Conservation (phyloP, 2,888 invertebrate species). For the Heteropelma amictum region DNA sequence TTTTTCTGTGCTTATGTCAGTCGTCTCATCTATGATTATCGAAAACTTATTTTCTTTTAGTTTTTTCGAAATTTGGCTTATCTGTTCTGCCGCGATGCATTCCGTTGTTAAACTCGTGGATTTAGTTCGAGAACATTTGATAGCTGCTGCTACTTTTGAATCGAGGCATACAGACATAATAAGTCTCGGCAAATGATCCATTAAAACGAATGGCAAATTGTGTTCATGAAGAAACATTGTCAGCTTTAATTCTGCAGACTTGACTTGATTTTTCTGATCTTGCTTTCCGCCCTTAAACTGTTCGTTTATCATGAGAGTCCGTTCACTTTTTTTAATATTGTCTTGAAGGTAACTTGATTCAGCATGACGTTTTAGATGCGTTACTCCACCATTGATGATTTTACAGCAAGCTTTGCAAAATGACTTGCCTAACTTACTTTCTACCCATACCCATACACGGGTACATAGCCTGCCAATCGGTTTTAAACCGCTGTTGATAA, state of each 20-base stretch:
- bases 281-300: background rate
- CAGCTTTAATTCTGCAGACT: background rate
- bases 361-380: background rate
- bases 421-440: background rate
- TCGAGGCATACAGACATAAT: slow-evolving; percentile 42
- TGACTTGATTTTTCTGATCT: background rate
- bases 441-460: background rate
- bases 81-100: slow-evolving; percentile 2
- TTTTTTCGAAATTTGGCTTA: background rate
- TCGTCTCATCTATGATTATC: background rate
- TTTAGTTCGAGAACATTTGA: slow-evolving; percentile 54
- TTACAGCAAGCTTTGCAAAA: background rate
- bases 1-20: background rate
- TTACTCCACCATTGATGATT: background rate
- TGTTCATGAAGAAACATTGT: background rate
- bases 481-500: background rate
- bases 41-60: background rate
- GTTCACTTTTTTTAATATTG: background rate
- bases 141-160: slow-evolving; percentile 49
- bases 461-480: background rate
- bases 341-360: background rate
- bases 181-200: background rate
- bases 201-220: background rate
- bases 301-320: background rate
- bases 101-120: slow-evolving; percentile 52